These are phyloP conservation scores for Pseudoips prasinana DNA, from an alignment of 2,888 invertebrate species.

Conservation along the genomic window DNA sequence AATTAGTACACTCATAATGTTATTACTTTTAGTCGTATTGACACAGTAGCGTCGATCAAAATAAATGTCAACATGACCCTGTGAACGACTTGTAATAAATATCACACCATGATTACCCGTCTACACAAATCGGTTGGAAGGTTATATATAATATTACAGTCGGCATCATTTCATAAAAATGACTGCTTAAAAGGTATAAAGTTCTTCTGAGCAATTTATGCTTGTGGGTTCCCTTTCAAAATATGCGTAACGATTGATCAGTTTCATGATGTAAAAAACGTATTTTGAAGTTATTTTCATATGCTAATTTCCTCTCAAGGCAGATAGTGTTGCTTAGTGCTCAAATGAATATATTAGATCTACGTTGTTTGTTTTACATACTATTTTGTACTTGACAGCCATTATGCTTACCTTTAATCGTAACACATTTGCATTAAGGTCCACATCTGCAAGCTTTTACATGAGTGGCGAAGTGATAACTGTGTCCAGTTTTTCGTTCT, in stretches of 20 bases:
- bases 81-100: conserved; percentile 27
- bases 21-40: conserved; percentile 11
- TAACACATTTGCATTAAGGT: too few relatives aligned
- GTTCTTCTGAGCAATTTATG: conserved; percentile 42
- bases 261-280: too few relatives aligned
- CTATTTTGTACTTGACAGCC: too few relatives aligned
- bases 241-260: conserved; percentile 12
- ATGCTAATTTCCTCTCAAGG: too few relatives aligned
- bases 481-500: too few relatives aligned
- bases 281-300: too few relatives aligned
- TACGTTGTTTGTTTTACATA: too few relatives aligned
- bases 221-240: conserved; percentile 40
- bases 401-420: too few relatives aligned
- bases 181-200: conserved; percentile 44
- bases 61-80: conserved; percentile 20
- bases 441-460: too few relatives aligned
- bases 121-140: conserved; percentile 22
- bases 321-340: too few relatives aligned
- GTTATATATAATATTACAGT: conserved; percentile 25
- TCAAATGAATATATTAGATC: too few relatives aligned
- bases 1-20: conserved; percentile 7
- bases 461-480: too few relatives aligned
- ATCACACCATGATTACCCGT: conserved; percentile 21
- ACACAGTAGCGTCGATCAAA: conserved; percentile 18
- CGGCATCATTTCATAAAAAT: conserved; percentile 38